A percentile compares a stretch with the other conserved stretches of the same genome.
Evolutionary conservation across 2,888 invertebrate genomes (phyloP).

Genomic region (Torymus texanus): DNA sequence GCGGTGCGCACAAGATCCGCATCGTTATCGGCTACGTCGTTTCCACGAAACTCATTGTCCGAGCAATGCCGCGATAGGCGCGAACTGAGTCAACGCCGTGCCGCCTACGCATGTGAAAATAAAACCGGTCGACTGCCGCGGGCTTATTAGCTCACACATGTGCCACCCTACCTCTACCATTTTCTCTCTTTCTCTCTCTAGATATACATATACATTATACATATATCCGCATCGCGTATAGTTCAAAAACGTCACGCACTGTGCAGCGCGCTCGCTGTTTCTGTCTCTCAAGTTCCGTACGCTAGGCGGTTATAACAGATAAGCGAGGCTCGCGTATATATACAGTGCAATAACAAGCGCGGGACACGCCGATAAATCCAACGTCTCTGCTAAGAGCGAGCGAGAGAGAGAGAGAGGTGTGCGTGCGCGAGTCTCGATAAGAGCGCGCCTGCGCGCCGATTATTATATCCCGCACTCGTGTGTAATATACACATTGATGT

Average conservation of each 20-base stretch:
- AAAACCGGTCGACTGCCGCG: background rate
- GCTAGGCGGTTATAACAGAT: background rate
- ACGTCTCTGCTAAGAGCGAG: background rate
- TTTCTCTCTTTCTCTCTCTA: no score
- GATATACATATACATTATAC: no score
- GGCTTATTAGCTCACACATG: no score
- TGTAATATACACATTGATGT: constrained; percentile 8
- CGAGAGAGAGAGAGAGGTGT: constrained; percentile 10
- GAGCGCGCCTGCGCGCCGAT: constrained; percentile 10
- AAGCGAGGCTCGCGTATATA: background rate
- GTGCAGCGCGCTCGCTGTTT: no score
- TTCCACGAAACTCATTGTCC: constrained; percentile 8
- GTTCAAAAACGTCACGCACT: no score
- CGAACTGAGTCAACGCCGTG: background rate
- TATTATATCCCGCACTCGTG: background rate
- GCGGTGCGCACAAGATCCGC: background rate
- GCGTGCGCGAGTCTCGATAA: constrained; percentile 27
- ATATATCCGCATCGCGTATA: no score
- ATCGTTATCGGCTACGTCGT: constrained; percentile 12
- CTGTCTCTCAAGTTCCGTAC: no score
- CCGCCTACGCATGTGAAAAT: constrained; percentile 2
- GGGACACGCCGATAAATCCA: constrained; percentile 21
- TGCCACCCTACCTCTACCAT: no score
- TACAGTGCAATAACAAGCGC: background rate
- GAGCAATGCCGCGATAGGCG: background rate